A percentile compares a stretch with the other conserved stretches of the same genome.
These are phyloP conservation scores for Octopus bimaculoides DNA, from an alignment of 1,140 invertebrate genomes.

Conservation along the genomic window DNA sequence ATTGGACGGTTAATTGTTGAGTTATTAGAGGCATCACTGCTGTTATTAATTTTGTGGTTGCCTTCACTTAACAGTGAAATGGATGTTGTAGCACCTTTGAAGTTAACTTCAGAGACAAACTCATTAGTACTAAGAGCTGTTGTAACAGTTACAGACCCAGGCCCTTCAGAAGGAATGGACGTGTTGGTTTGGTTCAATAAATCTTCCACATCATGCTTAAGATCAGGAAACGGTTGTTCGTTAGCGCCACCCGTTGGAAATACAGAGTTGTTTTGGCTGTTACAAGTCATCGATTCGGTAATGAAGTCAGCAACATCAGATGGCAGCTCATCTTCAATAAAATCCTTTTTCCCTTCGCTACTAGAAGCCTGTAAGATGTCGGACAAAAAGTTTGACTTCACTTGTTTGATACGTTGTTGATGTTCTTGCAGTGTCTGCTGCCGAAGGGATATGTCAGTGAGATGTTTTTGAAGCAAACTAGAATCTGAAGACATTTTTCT, in stretches of 20 bases:
- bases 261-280: not conserved
- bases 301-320: conserved; percentile 40
- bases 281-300: conserved; percentile 29
- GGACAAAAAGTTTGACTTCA: conserved; percentile 4
- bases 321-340: conserved; percentile 29
- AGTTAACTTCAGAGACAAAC: not conserved
- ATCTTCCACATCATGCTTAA: conserved; percentile 9
- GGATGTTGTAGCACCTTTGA: not conserved
- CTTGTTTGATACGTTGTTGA: not conserved
- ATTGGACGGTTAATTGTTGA: not conserved
- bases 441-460: not conserved
- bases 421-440: not conserved
- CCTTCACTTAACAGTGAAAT: not conserved
- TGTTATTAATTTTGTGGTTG: not conserved
- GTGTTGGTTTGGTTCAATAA: not conserved
- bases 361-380: not conserved
- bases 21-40: not conserved
- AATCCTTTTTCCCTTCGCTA: not conserved
- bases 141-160: not conserved
- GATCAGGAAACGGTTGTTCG: not conserved
- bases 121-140: not conserved
- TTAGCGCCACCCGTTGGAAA: not conserved
- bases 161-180: not conserved
- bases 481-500: not conserved
- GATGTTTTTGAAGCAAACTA: not conserved